Evolutionary conservation across 2,888 invertebrate species (phyloP), one percentile per base, ranked within the genome.

Genomic region (Hydrotaea diabolus): DNA sequence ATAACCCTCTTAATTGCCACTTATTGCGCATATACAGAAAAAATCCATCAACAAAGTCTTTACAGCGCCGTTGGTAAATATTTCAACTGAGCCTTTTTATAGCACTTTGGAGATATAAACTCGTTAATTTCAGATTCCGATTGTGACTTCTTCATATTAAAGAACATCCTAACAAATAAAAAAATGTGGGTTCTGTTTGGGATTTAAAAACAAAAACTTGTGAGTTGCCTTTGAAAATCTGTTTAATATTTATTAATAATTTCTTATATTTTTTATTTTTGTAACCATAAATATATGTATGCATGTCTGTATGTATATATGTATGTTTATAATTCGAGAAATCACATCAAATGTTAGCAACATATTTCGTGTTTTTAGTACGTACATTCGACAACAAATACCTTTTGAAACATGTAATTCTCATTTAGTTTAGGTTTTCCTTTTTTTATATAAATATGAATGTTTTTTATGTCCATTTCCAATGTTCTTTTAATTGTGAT

Each of bases 251-350:
- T 49, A 74, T 80, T 80, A 26, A 59, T 69, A 46, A 73, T 83
- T 59, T 71, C 57, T 76, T 15, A 43, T 43, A 7, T 39, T 8
- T 39, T 31, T 88, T 86, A 86, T 87, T 88, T 88, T 89, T 85
- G 85, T 88, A 87, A 78, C 83, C 82, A 86, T 83, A 81, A 84
- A 76, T 82, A 84, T 62, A 62, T 57, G 73, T 66, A 72, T 85
- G 71, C 72, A 13, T 46, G 21, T 66, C 39, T 55, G 4, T 62
- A 76, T 66, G 36, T 77, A 55, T 49, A 59, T 66, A 57, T 72
- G 26, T 69, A 46, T 69, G 43, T 69, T 23, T 69, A 23, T 69
- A 69, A 23, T 69, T 46, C 46, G 69, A 62, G 62, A 81, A 85
- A 75, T 76, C 84, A 82, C 84, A 74, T 59, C 43, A 74, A 74